Conservation (phyloP, 37 sponge, comb jelly and placozoan species). For the Mnemiopsis leidyi region DNA sequence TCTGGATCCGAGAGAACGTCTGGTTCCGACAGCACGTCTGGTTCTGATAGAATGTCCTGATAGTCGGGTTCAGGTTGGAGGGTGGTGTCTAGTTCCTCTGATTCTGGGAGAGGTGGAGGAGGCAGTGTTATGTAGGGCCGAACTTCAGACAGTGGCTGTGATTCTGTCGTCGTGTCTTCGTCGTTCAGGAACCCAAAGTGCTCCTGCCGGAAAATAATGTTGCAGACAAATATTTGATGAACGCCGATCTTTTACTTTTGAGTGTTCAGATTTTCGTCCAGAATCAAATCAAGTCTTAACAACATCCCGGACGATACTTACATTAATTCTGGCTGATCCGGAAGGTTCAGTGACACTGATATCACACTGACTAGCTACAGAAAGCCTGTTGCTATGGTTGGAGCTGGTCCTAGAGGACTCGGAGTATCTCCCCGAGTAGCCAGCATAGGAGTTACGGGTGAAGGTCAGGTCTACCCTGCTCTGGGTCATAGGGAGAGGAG, state of each 20-base stretch:
- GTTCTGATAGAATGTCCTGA: background rate
- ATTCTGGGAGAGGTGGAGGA: background rate
- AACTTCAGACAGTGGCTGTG: background rate
- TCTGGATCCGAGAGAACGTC: background rate
- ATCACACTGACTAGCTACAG: background rate
- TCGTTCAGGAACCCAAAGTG: conserved; percentile 45
- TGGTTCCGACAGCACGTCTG: no score
- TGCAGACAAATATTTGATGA: no score
- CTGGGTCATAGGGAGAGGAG: conserved; percentile 8
- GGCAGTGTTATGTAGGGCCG: background rate
- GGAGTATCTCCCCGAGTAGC: background rate
- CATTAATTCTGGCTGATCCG: background rate
- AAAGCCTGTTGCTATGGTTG: background rate
- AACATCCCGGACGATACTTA: no score
- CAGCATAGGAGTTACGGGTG: background rate
- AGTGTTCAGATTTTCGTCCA: no score
- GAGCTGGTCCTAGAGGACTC: background rate
- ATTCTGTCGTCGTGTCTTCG: conserved; percentile 43
- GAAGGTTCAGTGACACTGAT: background rate
- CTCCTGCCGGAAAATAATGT: no score
- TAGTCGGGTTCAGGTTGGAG: background rate
- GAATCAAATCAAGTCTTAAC: no score
- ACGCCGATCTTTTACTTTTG: no score
- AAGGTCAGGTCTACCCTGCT: conserved; percentile 7
- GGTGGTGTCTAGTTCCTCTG: background rate